Evolutionary conservation across 2,797 vertebrate genomes (phyloP).

Genomic region (Pyrocephalus nanus): DNA sequence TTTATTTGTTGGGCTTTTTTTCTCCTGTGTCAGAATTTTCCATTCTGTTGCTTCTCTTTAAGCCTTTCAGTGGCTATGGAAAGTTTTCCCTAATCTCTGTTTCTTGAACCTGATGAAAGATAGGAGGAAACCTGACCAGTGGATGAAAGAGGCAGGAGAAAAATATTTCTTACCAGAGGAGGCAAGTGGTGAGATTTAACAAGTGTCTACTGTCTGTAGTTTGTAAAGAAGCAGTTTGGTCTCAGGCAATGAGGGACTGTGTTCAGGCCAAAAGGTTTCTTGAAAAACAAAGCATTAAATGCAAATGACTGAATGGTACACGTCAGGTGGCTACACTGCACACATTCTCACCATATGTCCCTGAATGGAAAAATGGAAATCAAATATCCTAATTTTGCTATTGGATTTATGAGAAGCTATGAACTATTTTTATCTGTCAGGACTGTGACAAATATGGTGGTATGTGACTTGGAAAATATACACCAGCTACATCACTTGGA

Average conservation of each 20-base stretch:
- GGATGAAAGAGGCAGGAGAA: not conserved
- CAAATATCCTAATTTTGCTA: not conserved
- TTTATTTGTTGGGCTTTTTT: not conserved
- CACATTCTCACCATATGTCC: not conserved
- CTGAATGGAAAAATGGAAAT: not conserved
- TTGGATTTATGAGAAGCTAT: not conserved
- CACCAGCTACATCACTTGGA: not conserved
- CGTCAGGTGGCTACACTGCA: not conserved
- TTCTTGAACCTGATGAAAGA: conserved; percentile 18
- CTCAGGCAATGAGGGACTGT: not conserved
- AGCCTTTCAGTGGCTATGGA: not conserved
- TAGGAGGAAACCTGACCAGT: not conserved
- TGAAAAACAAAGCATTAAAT: not conserved
- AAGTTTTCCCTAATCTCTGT: not conserved
- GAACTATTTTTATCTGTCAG: not conserved
- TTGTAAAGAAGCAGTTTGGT: not conserved
- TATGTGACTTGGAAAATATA: not conserved
- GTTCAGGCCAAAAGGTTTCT: not conserved
- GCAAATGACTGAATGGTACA: not conserved
- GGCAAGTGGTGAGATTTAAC: not conserved
- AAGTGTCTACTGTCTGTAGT: not conserved
- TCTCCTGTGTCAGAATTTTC: not conserved
- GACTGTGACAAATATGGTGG: not conserved
- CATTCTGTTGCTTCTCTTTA: not conserved
- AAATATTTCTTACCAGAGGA: not conserved